Evolutionary conservation across 2,888 invertebrate genomes (phyloP).

Genomic region (Synanthedon myopaeformis): DNA sequence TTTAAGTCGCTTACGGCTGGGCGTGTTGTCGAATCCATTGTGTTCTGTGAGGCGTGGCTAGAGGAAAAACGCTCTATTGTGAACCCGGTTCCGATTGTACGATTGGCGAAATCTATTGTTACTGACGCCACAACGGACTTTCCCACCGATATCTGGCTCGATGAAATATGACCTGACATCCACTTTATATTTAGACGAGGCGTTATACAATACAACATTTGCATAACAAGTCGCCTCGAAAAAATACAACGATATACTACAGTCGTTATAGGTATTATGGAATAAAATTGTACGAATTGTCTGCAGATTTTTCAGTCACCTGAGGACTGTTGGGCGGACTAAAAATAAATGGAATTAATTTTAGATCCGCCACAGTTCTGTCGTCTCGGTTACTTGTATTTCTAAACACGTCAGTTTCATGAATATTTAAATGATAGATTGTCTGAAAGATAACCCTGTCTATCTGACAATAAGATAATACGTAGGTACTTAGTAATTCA

Average conservation of each 20-base stretch:
- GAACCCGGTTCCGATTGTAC: conserved; percentile 29
- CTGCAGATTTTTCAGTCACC: background rate
- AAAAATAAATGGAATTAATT: background rate
- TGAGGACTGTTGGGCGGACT: background rate
- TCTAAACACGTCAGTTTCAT: background rate
- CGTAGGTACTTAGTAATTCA: background rate
- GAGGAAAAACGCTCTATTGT: conserved; percentile 57
- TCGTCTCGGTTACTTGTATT: background rate
- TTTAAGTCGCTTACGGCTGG: conserved; percentile 39
- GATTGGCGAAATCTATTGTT: conserved; percentile 59
- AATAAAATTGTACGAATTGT: too few species aligned
- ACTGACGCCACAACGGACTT: conserved; percentile 20
- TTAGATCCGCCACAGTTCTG: background rate
- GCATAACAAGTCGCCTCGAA: conserved; percentile 9
- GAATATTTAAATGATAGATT: background rate
- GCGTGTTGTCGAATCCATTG: conserved; percentile 49
- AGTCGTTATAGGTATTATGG: too few species aligned
- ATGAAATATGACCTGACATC: conserved; percentile 5
- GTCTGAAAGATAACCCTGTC: background rate
- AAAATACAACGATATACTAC: background rate
- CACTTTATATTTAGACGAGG: conserved; percentile 7
- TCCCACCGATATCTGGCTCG: conserved; percentile 29
- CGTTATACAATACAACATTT: conserved; percentile 15
- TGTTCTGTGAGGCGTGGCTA: conserved; percentile 55
- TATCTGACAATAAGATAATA: background rate